phyloP scores from a whole-genome alignment of 2,797 vertebrate species.

The Acanthurus lineatus region DNA sequence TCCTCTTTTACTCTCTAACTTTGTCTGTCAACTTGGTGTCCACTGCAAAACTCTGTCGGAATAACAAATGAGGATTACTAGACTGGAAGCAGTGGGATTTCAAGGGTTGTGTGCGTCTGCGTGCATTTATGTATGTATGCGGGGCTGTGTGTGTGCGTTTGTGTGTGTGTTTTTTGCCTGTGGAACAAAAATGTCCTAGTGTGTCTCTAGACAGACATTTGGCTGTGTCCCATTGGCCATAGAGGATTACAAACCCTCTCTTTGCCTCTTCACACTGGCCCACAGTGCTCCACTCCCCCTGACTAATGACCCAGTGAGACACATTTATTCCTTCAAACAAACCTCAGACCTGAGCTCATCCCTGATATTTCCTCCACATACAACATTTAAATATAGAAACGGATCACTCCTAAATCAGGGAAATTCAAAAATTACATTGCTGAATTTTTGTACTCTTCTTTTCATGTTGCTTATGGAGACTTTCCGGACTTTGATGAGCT shows the following conservation, averaged over 20 bases:
- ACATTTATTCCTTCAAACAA: constrained; percentile 78
- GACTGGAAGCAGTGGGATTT: constrained; percentile 79
- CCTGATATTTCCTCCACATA: constrained; percentile 50
- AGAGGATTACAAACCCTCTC: constrained; percentile 83
- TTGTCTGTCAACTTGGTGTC: constrained; percentile 85
- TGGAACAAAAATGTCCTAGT: constrained; percentile 84
- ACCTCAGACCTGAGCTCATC: constrained; percentile 66
- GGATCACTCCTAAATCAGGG: constrained; percentile 2
- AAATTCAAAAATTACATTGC: constrained; percentile 18
- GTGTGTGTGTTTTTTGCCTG: constrained; percentile 79
- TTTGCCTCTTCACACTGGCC: constrained; percentile 85
- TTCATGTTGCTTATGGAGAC: background rate
- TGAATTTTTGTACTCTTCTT: background rate
- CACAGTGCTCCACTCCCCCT: constrained; percentile 78
- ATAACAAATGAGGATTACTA: constrained; percentile 85
- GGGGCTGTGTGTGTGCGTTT: constrained; percentile 33
- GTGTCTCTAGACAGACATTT: constrained; percentile 82
- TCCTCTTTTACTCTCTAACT: constrained; percentile 80
- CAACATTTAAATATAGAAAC: constrained; percentile 45
- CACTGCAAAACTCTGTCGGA: constrained; percentile 78
- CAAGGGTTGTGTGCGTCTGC: constrained; percentile 64
- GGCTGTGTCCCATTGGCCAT: constrained; percentile 76
- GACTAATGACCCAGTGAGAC: constrained; percentile 81
- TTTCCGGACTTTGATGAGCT: constrained; percentile 8
- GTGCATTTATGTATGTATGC: constrained; percentile 64